Percentiles rank a stretch among this genome's conserved stretches.
Evolutionary conservation across 1,140 invertebrate species (phyloP).

Genomic region (Ceratina australensis): DNA sequence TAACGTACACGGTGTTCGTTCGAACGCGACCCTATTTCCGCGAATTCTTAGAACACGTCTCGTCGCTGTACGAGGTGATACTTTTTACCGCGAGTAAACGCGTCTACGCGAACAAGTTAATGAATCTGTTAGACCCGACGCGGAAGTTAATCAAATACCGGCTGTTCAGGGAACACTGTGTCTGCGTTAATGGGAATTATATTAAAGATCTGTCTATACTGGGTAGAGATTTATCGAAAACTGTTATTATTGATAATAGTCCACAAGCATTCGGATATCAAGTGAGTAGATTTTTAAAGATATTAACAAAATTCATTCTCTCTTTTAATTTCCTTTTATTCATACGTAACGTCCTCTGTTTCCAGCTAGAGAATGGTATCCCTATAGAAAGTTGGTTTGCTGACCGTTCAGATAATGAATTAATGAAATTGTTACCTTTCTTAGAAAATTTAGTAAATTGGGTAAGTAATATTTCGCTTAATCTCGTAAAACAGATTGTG

Average conservation of each 20-base stretch:
- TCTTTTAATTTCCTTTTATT: neutral
- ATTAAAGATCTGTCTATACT: constrained; percentile 97
- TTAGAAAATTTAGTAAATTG: constrained; percentile 90
- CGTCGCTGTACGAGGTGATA: constrained; percentile 95
- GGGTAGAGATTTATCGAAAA: constrained; percentile 94
- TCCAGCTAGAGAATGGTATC: constrained; percentile 96
- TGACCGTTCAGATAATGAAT: constrained; percentile 92
- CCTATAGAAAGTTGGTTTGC: constrained; percentile 99
- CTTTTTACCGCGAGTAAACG: constrained; percentile 97
- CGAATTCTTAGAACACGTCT: constrained; percentile 95
- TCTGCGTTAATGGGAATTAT: constrained; percentile 97
- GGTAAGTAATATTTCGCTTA: constrained; percentile 79
- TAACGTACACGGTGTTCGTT: constrained; percentile 94
- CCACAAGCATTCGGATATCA: constrained; percentile 96
- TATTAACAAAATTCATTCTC: neutral
- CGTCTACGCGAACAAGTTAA: constrained; percentile 96
- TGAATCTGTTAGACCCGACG: constrained; percentile 95
- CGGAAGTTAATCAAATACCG: constrained; percentile 94
- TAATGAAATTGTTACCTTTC: constrained; percentile 96
- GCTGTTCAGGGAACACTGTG: constrained; percentile 96
- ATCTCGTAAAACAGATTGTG: too few relatives aligned
- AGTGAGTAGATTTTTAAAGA: constrained; percentile 77
- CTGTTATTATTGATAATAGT: constrained; percentile 96
- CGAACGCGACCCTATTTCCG: constrained; percentile 94
- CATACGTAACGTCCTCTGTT: constrained; percentile 65